Evolutionary conservation across 2,888 invertebrate genomes (phyloP), one percentile per base, ranked within the genome.

Genomic region (Cynaeus angustus): DNA sequence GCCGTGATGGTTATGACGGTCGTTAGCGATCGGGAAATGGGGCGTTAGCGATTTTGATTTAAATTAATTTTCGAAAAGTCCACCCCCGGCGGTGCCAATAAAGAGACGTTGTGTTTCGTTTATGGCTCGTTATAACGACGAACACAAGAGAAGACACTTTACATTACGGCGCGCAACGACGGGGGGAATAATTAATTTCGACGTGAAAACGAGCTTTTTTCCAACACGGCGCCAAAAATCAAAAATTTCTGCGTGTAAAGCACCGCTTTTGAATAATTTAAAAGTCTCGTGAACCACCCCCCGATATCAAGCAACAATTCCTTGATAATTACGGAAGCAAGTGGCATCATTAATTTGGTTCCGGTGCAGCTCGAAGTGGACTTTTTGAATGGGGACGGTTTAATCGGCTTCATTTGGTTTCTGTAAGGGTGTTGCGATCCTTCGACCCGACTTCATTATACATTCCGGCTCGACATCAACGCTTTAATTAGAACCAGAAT

Each of bases 1-100:
- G 71, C 72, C 67, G 72, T 70, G 66, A 76, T 73, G 77, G 75
- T 77, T 78, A 79, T 77, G 74, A 73, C 74, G 64, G 75, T 75
- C 79, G 75, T 77, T 78, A 75, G 75, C 72, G 70, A 73, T 72
- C 72, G 74, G 74, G 74, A 26, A 79, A 79, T 78, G 77, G 77
- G 69, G 75, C 75, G 75, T 76, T 76, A 28, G 7, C 10, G 21
- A 21, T 8, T 50, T 62, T 33, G 50, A 50, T 48, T 62, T 41
- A 50, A 62, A 62, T 62, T 62, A 62, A 62, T 62, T 56, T 55
- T 14, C 38, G 30, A n/a, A 8, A 10, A 43, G 56, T 9, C 59
- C 59, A 16, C 13, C 33, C 30, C 33, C 10, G 21, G 33, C 12
- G 46, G 5, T 59, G 59, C 59, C 59, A 59, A 59, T 59, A 41